These are phyloP conservation scores for Crossaster papposus DNA, from an alignment of 53 echinoderm and acorn worm genomes.

Conservation along the genomic window DNA sequence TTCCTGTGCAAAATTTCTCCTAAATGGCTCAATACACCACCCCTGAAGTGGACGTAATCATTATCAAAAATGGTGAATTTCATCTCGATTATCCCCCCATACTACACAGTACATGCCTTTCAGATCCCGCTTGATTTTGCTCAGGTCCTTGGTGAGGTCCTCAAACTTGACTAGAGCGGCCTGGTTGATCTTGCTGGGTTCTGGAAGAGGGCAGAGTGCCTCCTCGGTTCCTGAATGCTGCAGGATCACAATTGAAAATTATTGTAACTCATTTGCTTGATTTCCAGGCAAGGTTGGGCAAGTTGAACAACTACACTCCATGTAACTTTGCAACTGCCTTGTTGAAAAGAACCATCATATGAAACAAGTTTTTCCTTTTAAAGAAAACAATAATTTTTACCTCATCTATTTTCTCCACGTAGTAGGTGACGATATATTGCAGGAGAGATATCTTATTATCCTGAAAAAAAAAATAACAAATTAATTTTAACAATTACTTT, in stretches of 20 bases:
- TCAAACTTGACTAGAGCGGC: slow-evolving; percentile 95
- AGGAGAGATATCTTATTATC: slow-evolving; percentile 80
- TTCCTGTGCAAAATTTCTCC: too few relatives aligned
- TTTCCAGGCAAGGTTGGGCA: background rate
- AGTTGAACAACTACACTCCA: background rate
- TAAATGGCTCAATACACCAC: too few relatives aligned
- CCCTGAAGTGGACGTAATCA: too few relatives aligned
- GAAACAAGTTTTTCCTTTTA: background rate
- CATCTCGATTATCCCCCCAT: too few relatives aligned
- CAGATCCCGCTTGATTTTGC: slow-evolving; percentile 77
- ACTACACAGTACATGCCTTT: slow-evolving; percentile 67
- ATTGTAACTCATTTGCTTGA: background rate
- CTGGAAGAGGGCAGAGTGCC: slow-evolving; percentile 78
- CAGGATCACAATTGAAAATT: background rate
- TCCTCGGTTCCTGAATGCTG: slow-evolving; percentile 80
- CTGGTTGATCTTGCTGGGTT: slow-evolving; percentile 79
- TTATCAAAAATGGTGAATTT: too few relatives aligned
- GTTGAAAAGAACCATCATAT: too few relatives aligned
- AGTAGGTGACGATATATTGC: slow-evolving; percentile 81
- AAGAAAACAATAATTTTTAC: slow-evolving; percentile 40
- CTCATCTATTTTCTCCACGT: slow-evolving; percentile 83
- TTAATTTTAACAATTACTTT: background rate
- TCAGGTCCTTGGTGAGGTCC: slow-evolving; percentile 87
- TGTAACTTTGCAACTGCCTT: too few relatives aligned
- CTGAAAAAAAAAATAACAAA: slow-evolving; percentile 26